Conservation (phyloP, 1,140 invertebrate species). For the Dendrolimus punctatus region DNA sequence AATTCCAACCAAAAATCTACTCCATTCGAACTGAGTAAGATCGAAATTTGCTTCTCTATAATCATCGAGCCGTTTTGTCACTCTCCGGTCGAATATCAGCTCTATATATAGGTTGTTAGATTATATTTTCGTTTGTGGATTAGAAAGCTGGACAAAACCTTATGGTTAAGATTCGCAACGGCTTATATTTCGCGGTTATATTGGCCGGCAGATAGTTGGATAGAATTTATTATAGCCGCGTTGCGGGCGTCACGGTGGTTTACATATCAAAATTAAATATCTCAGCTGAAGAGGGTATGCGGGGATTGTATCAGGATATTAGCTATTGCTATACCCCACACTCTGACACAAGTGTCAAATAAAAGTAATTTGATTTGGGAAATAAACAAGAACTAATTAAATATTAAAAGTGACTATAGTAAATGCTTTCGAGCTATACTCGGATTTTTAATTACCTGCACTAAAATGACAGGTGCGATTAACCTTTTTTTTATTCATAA, state of each 20-base stretch:
- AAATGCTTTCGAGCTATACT: too few species aligned
- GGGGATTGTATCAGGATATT: conserved; percentile 21
- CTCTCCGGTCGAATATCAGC: conserved; percentile 9
- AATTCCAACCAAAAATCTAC: too few species aligned
- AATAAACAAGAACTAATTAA: too few species aligned
- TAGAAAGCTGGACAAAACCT: conserved; percentile 36
- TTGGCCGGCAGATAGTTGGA: conserved; percentile 54
- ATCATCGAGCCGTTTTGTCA: too few species aligned
- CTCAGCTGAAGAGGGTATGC: conserved; percentile 25
- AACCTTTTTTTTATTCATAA: too few species aligned
- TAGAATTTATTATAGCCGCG: conserved; percentile 45
- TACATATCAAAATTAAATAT: conserved; percentile 68
- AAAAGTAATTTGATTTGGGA: too few species aligned
- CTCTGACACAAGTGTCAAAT: neutral
- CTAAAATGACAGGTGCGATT: too few species aligned
- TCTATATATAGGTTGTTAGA: conserved; percentile 5
- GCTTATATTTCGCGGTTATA: conserved; percentile 65
- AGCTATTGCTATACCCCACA: conserved; percentile 1
- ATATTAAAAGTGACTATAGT: too few species aligned
- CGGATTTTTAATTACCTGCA: too few species aligned
- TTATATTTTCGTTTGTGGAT: conserved; percentile 16
- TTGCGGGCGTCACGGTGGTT: conserved; percentile 38
- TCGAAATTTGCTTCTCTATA: too few species aligned
- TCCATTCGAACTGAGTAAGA: too few species aligned
- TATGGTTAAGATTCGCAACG: conserved; percentile 53